These are phyloP conservation scores for Brenthis hecate DNA, from an alignment of 2,888 invertebrate species.

Conservation along the genomic window DNA sequence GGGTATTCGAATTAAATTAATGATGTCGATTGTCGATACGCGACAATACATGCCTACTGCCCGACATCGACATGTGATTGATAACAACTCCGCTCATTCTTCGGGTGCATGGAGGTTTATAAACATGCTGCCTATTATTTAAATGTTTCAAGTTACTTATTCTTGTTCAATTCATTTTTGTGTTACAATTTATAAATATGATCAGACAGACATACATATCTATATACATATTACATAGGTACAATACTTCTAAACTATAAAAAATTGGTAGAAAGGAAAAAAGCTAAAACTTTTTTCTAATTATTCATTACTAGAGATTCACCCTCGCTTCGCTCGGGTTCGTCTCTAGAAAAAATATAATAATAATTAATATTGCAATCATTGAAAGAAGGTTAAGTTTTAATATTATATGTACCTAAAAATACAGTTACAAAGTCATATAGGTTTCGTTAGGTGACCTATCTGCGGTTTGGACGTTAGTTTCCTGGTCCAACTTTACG, in stretches of 20 bases:
- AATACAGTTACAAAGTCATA: constrained; percentile 41
- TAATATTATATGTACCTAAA: constrained; percentile 1
- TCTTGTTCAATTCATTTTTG: too few relatives aligned
- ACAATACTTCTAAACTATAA: too few relatives aligned
- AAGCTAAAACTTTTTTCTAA: too few relatives aligned
- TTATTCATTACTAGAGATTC: too few relatives aligned
- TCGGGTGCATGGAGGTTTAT: constrained; percentile 26
- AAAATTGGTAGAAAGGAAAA: too few relatives aligned
- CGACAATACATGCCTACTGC: constrained; percentile 54
- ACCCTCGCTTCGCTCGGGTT: too few relatives aligned
- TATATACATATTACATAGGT: too few relatives aligned
- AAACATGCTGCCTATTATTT: constrained; percentile 35
- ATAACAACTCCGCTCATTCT: constrained; percentile 32
- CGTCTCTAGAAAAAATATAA: too few relatives aligned
- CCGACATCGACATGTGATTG: constrained; percentile 42
- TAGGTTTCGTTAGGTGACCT: constrained; percentile 54
- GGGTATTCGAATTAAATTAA: constrained; percentile 54
- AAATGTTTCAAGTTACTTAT: constrained; percentile 16
- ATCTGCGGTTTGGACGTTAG: constrained; percentile 74
- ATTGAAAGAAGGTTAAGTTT: not conserved
- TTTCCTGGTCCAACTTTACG: constrained; percentile 62
- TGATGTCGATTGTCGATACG: constrained; percentile 60
- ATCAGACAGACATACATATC: too few relatives aligned
- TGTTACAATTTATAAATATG: too few relatives aligned
- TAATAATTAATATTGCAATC: not conserved